Evolutionary conservation across 2,797 vertebrate genomes (phyloP), one percentile per base, ranked within the genome.

Genomic region (Mionectes olivaceus): DNA sequence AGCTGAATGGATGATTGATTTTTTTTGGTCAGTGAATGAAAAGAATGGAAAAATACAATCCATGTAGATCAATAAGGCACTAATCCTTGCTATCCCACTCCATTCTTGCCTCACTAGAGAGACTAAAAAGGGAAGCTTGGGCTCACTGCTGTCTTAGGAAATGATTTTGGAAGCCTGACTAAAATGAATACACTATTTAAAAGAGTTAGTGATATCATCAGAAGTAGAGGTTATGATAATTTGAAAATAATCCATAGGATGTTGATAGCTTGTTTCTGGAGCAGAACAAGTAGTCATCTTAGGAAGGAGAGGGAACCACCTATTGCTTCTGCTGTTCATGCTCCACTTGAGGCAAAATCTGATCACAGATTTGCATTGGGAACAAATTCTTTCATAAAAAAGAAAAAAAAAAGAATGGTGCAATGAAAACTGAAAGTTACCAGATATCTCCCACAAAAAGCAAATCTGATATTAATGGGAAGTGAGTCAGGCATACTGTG

Each of bases 401-500:
- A 2, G 27, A 41, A 47, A 41, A 12, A 56, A 70, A 43, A 25
- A 19, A 3, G 4, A 19, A 9, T 0, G 0, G 10, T 43, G 6
- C 30, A 59, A 44, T 11, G 9, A 92, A 84, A 81, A 30, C 13
- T 22, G 27, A 46, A 91, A 67, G 2, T 22, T 60, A 11, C 44
- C 18, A 19, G 23, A 5, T 71, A 47, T 33, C 4, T 87, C 12
- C 16, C 5, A 52, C 3, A 57, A 28, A 69, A 93, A 60, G 5
- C 10, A 87, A 91, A 65, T 44, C 8, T 49, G 13, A 5, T 47
- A 44, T 27, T 56, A 75, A 2, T 11, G 32, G 10, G 39, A 41
- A 68, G 7, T 30, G 33, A 52, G 32, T 24, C 18, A 74, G 47
- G 18, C 25, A n/a, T 73, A 25, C 18, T 37, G 12, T 59, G 59